Percentiles rank a stretch among this genome's conserved stretches.
Evolutionary conservation across 2,888 invertebrate genomes (phyloP).

Genomic region (Sinodicranocentrus sp.): DNA sequence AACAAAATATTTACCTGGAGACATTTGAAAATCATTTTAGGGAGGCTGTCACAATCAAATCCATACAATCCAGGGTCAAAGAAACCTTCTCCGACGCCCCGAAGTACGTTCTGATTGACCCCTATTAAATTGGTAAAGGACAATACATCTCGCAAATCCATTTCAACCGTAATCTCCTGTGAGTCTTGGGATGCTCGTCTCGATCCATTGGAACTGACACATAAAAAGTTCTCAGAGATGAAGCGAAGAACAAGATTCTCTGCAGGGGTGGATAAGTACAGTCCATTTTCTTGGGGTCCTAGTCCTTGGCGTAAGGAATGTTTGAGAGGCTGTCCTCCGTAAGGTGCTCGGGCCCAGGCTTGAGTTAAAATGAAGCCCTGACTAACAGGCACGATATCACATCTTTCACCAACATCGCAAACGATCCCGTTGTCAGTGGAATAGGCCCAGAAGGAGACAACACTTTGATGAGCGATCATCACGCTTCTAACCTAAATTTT

Average conservation of each 20-base stretch:
- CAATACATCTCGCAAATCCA: conserved; percentile 76
- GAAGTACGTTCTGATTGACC: conserved; percentile 75
- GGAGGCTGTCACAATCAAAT: conserved; percentile 81
- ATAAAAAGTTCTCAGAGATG: conserved; percentile 76
- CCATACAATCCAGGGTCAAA: conserved; percentile 82
- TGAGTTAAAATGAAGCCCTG: conserved; percentile 75
- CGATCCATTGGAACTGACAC: conserved; percentile 68
- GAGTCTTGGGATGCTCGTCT: conserved; percentile 75
- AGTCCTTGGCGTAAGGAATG: conserved; percentile 76
- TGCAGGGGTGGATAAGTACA: conserved; percentile 75
- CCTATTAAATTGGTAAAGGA: conserved; percentile 75
- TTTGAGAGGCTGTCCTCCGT: conserved; percentile 74
- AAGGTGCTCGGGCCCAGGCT: conserved; percentile 73
- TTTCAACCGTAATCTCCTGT: conserved; percentile 76
- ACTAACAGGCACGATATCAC: conserved; percentile 76
- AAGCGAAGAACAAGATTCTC: conserved; percentile 76
- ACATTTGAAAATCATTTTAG: conserved; percentile 81
- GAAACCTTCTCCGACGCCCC: conserved; percentile 80
- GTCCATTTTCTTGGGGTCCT: conserved; percentile 76
- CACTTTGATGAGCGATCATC: conserved; percentile 79
- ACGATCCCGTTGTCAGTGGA: conserved; percentile 82
- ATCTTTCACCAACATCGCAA: conserved; percentile 82
- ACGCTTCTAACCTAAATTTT: conserved; percentile 72
- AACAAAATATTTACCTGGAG: conserved; percentile 78
- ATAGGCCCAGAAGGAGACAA: conserved; percentile 82